phyloP scores from a whole-genome alignment of 2,113 vertebrate species.

The Protomyctophum bolini region DNA sequence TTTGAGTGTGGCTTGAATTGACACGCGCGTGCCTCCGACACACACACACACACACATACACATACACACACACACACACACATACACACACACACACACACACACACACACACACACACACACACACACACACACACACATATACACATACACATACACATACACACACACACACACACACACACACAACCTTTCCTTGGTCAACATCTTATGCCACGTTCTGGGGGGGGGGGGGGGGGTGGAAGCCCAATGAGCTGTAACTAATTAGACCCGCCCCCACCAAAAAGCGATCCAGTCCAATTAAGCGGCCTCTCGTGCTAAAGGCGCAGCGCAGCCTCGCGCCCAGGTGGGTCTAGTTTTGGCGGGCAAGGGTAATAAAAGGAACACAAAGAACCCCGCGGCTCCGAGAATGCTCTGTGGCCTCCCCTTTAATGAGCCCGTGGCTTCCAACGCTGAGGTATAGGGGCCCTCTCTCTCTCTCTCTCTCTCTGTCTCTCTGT shows the following conservation, averaged over 20 bases:
- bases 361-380: conserved; percentile 64
- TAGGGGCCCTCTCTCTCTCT: conserved; percentile 21
- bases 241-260: conserved; percentile 71
- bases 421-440: conserved; percentile 71
- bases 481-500: neutral
- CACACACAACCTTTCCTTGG: conserved; percentile 11
- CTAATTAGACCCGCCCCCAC: conserved; percentile 69
- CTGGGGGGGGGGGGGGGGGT: conserved; percentile 51
- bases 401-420: conserved; percentile 66
- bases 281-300: conserved; percentile 54
- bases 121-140: neutral
- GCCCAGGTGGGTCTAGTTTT: conserved; percentile 75
- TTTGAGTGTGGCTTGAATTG: neutral
- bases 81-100: neutral
- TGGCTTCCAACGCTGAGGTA: conserved; percentile 44
- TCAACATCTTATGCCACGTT: conserved; percentile 40
- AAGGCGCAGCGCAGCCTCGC: conserved; percentile 35
- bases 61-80: neutral
- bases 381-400: conserved; percentile 69
- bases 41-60: conserved; percentile 3
- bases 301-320: conserved; percentile 64
- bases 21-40: too few relatives aligned
- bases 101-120: neutral
- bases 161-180: neutral
- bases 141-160: neutral